Conservation (phyloP, 2,113 vertebrate species). For the Psilopsiagon aurifrons region DNA sequence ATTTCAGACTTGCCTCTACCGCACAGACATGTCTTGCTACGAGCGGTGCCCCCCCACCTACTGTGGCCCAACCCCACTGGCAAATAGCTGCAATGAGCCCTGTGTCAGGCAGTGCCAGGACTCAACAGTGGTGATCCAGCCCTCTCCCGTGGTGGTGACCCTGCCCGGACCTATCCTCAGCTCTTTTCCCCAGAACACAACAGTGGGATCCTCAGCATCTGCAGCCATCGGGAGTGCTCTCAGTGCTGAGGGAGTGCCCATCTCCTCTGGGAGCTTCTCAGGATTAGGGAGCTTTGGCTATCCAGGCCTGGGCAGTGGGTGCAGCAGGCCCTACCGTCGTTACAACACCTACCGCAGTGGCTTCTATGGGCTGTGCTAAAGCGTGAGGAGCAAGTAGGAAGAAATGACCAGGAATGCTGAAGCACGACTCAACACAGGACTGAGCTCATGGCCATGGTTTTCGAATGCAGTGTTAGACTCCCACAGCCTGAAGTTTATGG, state of each 20-base stretch:
- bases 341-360: neutral
- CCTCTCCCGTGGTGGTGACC: neutral
- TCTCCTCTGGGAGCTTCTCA: neutral
- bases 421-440: rapidly evolving
- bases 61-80: neutral
- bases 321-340: neutral
- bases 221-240: rapidly evolving
- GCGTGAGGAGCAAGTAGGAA: neutral
- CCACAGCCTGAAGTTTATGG: neutral
- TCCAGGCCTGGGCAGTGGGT: neutral
- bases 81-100: slow-evolving; percentile 4
- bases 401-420: neutral
- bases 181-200: neutral
- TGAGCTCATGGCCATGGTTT: neutral
- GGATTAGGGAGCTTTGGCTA: neutral
- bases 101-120: slow-evolving; percentile 16
- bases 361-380: neutral
- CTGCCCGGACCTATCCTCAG: slow-evolving; percentile 19
- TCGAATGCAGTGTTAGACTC: rapidly evolving
- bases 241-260: neutral
- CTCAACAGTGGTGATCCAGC: neutral
- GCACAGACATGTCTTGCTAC: neutral
- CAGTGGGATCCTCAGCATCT: neutral
- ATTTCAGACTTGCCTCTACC: neutral
- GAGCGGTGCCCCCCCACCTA: neutral